phyloP scores from a whole-genome alignment of 2,888 invertebrate genomes.

The Rhingia rostrata region DNA sequence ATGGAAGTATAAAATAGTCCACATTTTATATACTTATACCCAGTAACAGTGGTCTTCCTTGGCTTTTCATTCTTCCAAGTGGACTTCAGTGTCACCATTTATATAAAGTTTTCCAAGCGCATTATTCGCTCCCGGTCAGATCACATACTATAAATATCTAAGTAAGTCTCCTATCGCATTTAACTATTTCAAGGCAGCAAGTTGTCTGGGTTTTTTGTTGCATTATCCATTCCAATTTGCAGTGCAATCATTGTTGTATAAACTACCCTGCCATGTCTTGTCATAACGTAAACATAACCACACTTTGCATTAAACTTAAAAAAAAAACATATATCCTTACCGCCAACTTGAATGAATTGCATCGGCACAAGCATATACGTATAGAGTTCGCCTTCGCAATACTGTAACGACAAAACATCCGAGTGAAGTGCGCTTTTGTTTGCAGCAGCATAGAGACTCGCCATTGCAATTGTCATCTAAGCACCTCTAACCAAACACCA shows the following conservation, averaged over 20 bases:
- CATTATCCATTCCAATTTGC: too few species aligned
- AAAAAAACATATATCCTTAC: slow-evolving; percentile 1
- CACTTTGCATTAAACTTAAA: slow-evolving; percentile 6
- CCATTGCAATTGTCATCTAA: slow-evolving; percentile 47
- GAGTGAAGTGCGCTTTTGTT: slow-evolving; percentile 5
- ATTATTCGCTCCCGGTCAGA: too few species aligned
- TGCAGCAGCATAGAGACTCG: slow-evolving; percentile 1
- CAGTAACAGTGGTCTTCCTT: too few species aligned
- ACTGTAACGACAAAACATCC: slow-evolving; percentile 17
- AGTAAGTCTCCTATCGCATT: too few species aligned
- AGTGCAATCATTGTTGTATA: neutral
- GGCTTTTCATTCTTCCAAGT: too few species aligned
- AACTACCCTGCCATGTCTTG: neutral
- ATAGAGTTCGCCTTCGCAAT: neutral
- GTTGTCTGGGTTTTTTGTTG: too few species aligned
- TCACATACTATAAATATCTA: too few species aligned
- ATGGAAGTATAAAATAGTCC: too few species aligned
- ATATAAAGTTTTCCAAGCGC: too few species aligned
- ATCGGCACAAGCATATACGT: neutral
- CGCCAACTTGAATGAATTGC: slow-evolving; percentile 7
- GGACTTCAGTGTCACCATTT: too few species aligned
- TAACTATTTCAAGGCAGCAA: too few species aligned
- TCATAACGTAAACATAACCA: neutral
- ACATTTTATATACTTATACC: too few species aligned
- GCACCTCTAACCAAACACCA: slow-evolving; percentile 45